Base-by-base conservation (phyloP, 2,113 vertebrate genomes). In the Gallinago undulata region DNA sequence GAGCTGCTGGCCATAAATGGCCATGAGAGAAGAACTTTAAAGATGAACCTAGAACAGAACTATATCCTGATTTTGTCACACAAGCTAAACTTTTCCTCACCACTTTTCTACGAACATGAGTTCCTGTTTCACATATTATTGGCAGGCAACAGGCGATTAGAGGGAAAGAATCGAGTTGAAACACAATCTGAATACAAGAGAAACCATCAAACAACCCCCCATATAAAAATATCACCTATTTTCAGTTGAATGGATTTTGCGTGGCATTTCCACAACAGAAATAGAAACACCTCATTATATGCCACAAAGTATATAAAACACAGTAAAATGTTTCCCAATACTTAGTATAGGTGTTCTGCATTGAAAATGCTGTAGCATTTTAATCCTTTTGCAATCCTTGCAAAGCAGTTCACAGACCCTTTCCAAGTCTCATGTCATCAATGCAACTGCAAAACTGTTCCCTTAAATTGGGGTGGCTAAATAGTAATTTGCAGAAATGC, bases 61-160 rank as follows among this genome's bases (percentile, higher is more conserved):
- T 79, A 62, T 90, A 95, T 74, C 90, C 95, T 93, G 64, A 96
- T 97, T 97, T 94, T 97, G 90, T 90, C 95, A 90, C 47, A 73
- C 70, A 89, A 85, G 86, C 92, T 93, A 94, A 98, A 97, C 56
- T 94, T 90, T 87, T 93, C 68, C 33, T 97, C 80, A 70, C 76
- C 35, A 51, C 62, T 96, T 87, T 55, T 81, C 67, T 76, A 53
- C 69, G 94, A 96, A 96, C 78, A 48, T 70, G 50, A 93, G 48
- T 95, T 96, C 64, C 62, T 68, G 55, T 83, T 74, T 92, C 91
- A 84, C 88, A 77, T 67, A 81, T 94, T 96, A 96, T 25, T 96
- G 96, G 60, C 81, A 97, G 75, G 84, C 59, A 89, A 77, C 79
- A 97, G 73, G 84, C 53, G 87, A 77, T 53, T 90, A 84, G 68